Conservation (phyloP, 2,797 vertebrate species). For the Jordanella pulchra region DNA sequence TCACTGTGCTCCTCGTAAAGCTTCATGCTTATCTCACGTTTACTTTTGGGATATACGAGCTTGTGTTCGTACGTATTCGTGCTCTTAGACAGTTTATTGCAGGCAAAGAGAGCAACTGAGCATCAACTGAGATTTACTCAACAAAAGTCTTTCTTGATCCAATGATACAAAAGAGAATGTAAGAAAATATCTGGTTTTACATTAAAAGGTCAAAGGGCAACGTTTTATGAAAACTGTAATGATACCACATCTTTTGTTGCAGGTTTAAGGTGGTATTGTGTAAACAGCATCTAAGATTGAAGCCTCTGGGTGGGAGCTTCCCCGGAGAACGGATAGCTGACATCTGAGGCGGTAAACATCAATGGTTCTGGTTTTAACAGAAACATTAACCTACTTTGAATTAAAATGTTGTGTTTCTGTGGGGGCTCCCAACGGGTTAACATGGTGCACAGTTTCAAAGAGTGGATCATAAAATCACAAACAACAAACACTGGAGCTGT, state of each 20-base stretch:
- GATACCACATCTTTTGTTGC: neutral
- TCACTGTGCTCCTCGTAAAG: no score
- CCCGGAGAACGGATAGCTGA: constrained; percentile 5
- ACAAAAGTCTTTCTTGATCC: neutral
- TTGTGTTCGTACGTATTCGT: no score
- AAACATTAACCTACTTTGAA: neutral
- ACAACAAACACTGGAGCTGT: no score
- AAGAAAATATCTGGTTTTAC: constrained; percentile 6
- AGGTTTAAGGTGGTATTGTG: constrained; percentile 5
- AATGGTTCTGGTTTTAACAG: neutral
- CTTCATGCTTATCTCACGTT: no score
- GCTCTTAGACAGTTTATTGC: no score
- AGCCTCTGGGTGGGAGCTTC: constrained; percentile 30
- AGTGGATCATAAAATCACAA: neutral
- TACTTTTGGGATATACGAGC: no score
- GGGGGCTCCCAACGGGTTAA: neutral
- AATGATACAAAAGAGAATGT: neutral
- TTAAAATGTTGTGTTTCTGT: neutral
- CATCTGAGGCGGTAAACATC: neutral
- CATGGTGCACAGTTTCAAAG: neutral
- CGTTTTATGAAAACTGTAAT: constrained; percentile 14
- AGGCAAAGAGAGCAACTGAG: no score
- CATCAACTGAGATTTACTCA: neutral
- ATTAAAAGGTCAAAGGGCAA: constrained; percentile 1
- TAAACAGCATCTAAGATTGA: constrained; percentile 18